phyloP scores from a whole-genome alignment of 2,113 vertebrate species.

The Pongo pygmaeus region DNA sequence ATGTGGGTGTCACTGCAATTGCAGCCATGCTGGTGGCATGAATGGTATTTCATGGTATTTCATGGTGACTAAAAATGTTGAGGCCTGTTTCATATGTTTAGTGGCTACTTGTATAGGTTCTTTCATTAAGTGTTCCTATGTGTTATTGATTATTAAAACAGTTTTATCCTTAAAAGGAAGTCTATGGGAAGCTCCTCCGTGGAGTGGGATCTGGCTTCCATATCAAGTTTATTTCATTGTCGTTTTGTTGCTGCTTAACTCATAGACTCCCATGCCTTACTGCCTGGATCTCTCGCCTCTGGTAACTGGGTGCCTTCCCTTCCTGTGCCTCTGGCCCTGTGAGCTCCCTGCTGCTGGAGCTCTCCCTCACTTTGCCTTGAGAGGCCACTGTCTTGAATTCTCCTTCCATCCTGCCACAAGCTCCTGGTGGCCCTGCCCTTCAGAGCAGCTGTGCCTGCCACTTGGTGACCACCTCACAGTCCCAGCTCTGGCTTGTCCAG shows the following conservation, averaged over 20 bases:
- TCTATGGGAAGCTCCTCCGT: not conserved
- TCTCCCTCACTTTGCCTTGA: not conserved
- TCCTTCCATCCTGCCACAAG: not conserved
- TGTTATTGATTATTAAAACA: not conserved
- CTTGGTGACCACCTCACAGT: constrained; percentile 32
- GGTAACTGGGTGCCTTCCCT: not conserved
- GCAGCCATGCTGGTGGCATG: not conserved
- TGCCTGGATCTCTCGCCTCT: not conserved
- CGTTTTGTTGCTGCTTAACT: not conserved
- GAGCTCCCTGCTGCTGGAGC: not conserved
- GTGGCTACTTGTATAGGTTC: not conserved
- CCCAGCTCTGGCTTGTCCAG: not conserved
- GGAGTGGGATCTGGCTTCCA: not conserved
- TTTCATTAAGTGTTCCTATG: not conserved
- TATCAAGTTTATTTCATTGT: not conserved
- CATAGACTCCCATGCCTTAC: not conserved
- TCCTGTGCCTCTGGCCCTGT: not conserved
- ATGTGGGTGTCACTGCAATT: not conserved
- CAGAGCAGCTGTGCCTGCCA: not conserved
- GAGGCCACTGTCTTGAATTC: not conserved
- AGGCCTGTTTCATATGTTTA: not conserved
- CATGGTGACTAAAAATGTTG: not conserved
- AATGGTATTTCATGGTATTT: not conserved
- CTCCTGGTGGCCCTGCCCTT: not conserved
- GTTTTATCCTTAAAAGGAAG: constrained; percentile 33